Evolutionary conservation across 2,797 vertebrate genomes (phyloP).

Genomic region (Diglossa cyanea): DNA sequence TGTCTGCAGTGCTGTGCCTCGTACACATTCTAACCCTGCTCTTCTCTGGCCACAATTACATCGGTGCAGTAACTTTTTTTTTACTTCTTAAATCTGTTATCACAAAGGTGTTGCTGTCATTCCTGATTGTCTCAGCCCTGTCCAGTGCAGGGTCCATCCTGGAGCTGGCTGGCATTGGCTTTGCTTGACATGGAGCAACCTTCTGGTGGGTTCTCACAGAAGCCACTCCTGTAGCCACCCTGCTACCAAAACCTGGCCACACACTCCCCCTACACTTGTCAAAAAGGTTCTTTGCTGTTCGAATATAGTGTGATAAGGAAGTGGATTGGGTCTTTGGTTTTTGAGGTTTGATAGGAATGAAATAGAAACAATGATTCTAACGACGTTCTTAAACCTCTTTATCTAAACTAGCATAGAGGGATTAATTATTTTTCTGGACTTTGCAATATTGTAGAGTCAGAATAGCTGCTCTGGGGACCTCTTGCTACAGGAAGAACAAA

Average conservation of each 20-base stretch:
- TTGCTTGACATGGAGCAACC: background rate
- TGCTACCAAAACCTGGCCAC: background rate
- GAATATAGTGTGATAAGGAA: background rate
- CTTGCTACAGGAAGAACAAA: background rate
- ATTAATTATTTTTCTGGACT: background rate
- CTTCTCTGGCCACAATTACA: background rate
- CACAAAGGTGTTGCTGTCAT: background rate
- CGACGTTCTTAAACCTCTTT: background rate
- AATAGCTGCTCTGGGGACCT: background rate
- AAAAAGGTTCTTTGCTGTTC: background rate
- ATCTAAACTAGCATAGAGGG: background rate
- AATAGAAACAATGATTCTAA: background rate
- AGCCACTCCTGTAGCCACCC: background rate
- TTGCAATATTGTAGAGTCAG: background rate
- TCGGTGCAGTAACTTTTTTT: background rate
- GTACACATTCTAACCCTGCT: background rate
- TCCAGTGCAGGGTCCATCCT: background rate
- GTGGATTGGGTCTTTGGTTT: accelerated
- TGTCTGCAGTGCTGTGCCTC: background rate
- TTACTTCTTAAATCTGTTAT: background rate
- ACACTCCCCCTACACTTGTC: background rate
- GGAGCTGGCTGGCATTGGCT: background rate
- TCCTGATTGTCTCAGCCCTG: background rate
- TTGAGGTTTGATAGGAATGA: background rate
- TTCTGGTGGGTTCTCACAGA: background rate